Evolutionary conservation across 2,113 vertebrate species (phyloP).

Genomic region (Uria lomvia): DNA sequence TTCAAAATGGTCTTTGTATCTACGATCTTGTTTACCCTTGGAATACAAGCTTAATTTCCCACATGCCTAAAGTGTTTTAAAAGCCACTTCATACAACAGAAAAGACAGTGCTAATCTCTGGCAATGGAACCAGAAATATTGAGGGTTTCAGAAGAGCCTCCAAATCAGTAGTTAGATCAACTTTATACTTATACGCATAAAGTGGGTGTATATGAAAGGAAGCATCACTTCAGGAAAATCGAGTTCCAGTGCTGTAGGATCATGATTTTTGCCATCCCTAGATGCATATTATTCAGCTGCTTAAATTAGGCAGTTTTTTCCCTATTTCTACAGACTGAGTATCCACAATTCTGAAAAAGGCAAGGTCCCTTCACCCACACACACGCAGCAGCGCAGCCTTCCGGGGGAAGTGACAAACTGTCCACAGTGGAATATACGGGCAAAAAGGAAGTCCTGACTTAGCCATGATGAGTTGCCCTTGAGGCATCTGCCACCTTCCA

Average conservation of each 20-base stretch:
- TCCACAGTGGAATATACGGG: background rate
- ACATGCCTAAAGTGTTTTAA: constrained; percentile 32
- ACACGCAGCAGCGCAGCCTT: accelerated
- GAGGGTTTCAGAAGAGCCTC: background rate
- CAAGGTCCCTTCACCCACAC: background rate
- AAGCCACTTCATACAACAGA: constrained; percentile 28
- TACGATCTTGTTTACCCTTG: constrained; percentile 45
- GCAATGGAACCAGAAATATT: background rate
- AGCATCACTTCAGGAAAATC: background rate
- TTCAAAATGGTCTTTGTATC: constrained; percentile 50
- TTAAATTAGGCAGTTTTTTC: background rate
- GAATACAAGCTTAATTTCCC: constrained; percentile 43
- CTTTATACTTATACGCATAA: background rate
- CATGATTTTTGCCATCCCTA: background rate
- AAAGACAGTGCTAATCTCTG: constrained; percentile 20
- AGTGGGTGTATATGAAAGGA: background rate
- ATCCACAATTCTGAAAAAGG: background rate
- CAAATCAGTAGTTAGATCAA: background rate
- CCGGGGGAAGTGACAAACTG: background rate
- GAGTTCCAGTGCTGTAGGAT: background rate
- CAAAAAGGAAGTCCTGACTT: background rate
- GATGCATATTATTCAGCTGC: background rate
- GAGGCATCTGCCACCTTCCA: background rate
- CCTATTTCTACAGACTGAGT: background rate
- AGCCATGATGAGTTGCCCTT: background rate